Base-by-base conservation (phyloP, 2,797 vertebrate genomes). In the Lemur catta region DNA sequence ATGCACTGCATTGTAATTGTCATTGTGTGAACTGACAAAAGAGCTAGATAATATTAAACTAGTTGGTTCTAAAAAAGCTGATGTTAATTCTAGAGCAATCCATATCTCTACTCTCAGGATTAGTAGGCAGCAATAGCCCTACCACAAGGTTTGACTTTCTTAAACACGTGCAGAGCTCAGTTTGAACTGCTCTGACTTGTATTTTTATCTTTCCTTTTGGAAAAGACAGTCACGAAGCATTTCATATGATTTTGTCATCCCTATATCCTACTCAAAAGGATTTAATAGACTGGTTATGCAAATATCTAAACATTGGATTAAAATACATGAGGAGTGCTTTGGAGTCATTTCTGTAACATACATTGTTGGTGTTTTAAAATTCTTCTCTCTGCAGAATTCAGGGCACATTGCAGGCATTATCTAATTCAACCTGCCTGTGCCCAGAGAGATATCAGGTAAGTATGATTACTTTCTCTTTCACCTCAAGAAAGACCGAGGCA, bases 151-250 rank as follows among this genome's bases (percentile, higher is more conserved):
- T 48, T 76, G 76, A 78, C 14, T 95, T 92, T 79, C 69, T 76
- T 46, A 71, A 95, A 55, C 11, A 71, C 65, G 22, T 71, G n/a
- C 22, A 96, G 20, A 78, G 10, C 20, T 90, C 88, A 80, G 26
- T 91, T 52, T 75, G 41, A 92, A 96, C 52, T 86, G 35, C 30
- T 88, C 35, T 90, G 12, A 74, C 20, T 72, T 76, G 12, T 41
- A 57, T 91, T 96, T 95, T 94, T 84, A 33, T 71, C 17, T 80
- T 93, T 95, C 78, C 33, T 69, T 89, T 69, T 76, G 90, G 52
- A 76, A 85, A 91, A 94, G 12, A 72, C 17, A 33, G 79, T 72
- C 48, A 81, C 8, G n/a, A 80, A 75, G 24, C 38, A 67, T 48
- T 85, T 89, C 24, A 24, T 38, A 46, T 84, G 61, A 87, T 9